Conservation (phyloP, 2,797 vertebrate genomes). For the Acanthopagrus latus region DNA sequence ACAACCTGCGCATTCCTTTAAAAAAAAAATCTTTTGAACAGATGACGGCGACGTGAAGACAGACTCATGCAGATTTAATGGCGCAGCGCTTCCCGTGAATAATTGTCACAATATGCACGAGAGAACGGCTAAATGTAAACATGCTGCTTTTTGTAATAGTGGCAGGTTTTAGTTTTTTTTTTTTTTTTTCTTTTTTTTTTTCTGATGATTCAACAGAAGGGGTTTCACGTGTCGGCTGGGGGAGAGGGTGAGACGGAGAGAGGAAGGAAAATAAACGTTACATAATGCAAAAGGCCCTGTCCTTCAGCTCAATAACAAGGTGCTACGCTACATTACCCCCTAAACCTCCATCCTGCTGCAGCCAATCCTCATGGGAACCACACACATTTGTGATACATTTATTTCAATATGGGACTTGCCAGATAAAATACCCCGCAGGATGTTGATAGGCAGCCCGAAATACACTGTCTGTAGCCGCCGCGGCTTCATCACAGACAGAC, state of each 20-base stretch:
- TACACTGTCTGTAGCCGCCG: constrained; percentile 28
- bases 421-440: constrained; percentile 74
- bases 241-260: constrained; percentile 17
- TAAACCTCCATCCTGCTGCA: constrained; percentile 77
- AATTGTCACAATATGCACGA: constrained; percentile 9
- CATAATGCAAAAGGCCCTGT: constrained; percentile 82
- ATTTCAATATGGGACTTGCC: constrained; percentile 80
- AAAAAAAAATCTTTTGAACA: constrained; percentile 7
- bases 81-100: not conserved
- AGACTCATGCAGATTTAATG: constrained; percentile 26
- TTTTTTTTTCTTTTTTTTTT: constrained; percentile 34
- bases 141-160: constrained; percentile 23
- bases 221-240: constrained; percentile 28
- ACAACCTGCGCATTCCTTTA: constrained; percentile 11
- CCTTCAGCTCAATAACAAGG: constrained; percentile 86
- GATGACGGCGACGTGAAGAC: constrained; percentile 10
- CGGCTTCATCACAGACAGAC: constrained; percentile 43
- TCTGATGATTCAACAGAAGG: constrained; percentile 58
- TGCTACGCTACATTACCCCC: constrained; percentile 85
- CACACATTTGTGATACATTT: constrained; percentile 84
- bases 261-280: constrained; percentile 74
- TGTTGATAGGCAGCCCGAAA: constrained; percentile 62
- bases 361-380: constrained; percentile 77
- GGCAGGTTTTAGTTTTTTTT: constrained; percentile 10
- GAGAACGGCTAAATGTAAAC: constrained; percentile 13